These are phyloP conservation scores for Platyrinchus mystaceus DNA, from an alignment of 2,797 vertebrate genomes.

Conservation along the genomic window DNA sequence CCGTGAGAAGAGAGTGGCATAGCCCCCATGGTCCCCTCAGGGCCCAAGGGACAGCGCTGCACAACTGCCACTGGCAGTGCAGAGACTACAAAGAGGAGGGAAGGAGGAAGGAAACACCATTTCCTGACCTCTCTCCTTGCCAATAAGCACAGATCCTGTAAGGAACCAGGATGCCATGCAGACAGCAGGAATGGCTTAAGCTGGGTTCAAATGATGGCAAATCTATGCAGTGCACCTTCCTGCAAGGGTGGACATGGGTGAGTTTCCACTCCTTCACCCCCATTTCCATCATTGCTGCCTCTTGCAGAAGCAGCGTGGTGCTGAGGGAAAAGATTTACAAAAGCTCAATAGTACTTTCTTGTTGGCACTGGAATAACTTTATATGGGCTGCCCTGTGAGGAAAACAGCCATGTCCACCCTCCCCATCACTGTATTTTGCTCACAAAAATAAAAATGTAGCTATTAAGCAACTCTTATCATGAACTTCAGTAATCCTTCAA, in stretches of 20 bases:
- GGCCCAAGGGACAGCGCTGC: not conserved
- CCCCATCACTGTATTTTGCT: not conserved
- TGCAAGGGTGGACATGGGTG: not conserved
- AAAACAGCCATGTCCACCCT: not conserved
- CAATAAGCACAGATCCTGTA: not conserved
- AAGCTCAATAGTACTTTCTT: not conserved
- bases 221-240: not conserved
- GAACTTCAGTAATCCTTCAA: not conserved
- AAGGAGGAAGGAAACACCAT: not conserved
- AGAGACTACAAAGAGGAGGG: not conserved
- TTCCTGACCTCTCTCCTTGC: not conserved
- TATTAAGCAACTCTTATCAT: not conserved
- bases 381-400: not conserved
- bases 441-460: not conserved
- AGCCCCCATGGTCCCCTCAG: fast-evolving
- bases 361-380: not conserved
- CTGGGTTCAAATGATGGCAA: not conserved
- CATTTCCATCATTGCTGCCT: not conserved
- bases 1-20: not conserved
- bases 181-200: not conserved
- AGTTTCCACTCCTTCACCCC: not conserved
- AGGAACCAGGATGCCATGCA: not conserved
- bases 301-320: not conserved
- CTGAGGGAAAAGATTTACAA: not conserved
- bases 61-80: fast-evolving